These are phyloP conservation scores for Trichacis sp. DNA, from an alignment of 2,888 invertebrate genomes.

Conservation along the genomic window DNA sequence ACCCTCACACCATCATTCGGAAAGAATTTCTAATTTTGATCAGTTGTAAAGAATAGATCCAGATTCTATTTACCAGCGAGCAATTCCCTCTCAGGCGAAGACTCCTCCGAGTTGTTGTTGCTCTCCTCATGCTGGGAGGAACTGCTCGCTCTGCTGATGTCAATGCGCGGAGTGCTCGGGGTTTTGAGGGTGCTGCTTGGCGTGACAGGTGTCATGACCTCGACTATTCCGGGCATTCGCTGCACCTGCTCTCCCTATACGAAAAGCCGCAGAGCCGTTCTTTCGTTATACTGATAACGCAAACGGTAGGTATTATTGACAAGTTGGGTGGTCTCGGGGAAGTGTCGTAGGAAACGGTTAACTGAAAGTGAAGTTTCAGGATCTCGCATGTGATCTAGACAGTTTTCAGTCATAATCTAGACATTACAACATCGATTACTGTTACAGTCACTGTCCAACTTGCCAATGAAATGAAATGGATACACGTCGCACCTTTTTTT, in stretches of 20 bases:
- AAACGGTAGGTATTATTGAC: constrained; percentile 4
- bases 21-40: no score
- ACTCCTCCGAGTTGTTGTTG: constrained; percentile 76
- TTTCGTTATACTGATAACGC: constrained; percentile 27
- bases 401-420: neutral
- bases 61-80: constrained; percentile 72
- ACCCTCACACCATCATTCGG: no score
- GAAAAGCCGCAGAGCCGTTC: constrained; percentile 19
- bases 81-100: constrained; percentile 87
- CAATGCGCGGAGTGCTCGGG: constrained; percentile 85
- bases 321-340: constrained; percentile 15
- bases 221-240: constrained; percentile 70
- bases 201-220: constrained; percentile 65
- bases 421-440: neutral
- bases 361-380: constrained; percentile 1
- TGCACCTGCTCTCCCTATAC: constrained; percentile 60
- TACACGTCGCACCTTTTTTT: no score
- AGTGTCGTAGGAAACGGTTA: constrained; percentile 17
- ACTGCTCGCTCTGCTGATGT: constrained; percentile 89
- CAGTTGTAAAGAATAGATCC: no score
- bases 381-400: constrained; percentile 1
- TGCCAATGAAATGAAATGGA: constrained; percentile 14
- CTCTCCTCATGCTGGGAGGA: constrained; percentile 88
- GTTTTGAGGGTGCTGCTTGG: constrained; percentile 71
- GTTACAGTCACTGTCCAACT: neutral